Evolutionary conservation across 1,140 invertebrate species (phyloP), one percentile per base, ranked within the genome.

Genomic region (Chrysomallon squamiferum): DNA sequence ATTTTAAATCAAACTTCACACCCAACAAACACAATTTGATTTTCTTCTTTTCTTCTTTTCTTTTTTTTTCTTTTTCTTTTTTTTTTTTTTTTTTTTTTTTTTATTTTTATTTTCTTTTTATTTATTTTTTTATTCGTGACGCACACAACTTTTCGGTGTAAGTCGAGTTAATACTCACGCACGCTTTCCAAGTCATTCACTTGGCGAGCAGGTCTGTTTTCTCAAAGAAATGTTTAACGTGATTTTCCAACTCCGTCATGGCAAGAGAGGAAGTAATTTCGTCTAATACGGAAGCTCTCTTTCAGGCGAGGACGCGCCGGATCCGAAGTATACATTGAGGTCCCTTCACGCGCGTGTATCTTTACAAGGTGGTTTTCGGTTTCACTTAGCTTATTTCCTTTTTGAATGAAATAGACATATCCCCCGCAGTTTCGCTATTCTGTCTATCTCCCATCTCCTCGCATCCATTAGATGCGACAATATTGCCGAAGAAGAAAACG

Each of bases 331-430:
- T 59, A 59, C 58, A 59, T 20, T 29, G 32, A 25, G 32, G 22
- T 43, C 22, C 22, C 32, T 38, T 25, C 32, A 25, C 33, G 29
- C 58, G 58, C 58, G 58, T 38, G 32, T 59, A 59, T 22, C 32
- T 35, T 38, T 59, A 38, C 32, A 20, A 43, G 35, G 33, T 43
- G 32, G 18, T 25, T 59, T 38, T 41, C 38, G 58, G 9, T 38
- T 33, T 25, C 58, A 59, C 58, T 59, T 59, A 59, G 58, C 30
- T 43, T 38, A 59, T 59, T 59, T 59, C 58, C 58, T 38, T 59
- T 43, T 38, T 59, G 41, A 38, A 38, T 38, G 58, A 59, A 59
- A 59, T 59, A 35, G 33, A 59, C 58, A 59, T 59, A 59, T 43
- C 35, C 35, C 58, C 58, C 41, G 32, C 27, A 22, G 38, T 38